Conservation (phyloP, 2,113 vertebrate genomes). For the Dendropsophus ebraccatus region DNA sequence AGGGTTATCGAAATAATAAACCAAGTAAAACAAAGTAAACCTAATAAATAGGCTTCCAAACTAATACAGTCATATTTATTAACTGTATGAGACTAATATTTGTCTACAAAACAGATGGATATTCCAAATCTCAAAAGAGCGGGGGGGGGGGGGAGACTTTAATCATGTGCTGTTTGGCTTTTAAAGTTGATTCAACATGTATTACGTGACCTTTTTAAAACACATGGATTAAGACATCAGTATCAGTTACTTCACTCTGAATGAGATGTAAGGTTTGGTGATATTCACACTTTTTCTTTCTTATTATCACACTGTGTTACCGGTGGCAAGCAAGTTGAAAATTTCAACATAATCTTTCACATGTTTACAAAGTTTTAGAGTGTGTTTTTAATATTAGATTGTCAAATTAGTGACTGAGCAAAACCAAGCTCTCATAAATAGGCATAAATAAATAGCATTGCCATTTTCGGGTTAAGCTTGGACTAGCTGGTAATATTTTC, state of each 20-base stretch:
- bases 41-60: too few species aligned
- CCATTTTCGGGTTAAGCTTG: too few species aligned
- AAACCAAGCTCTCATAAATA: too few species aligned
- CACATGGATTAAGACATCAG: not conserved
- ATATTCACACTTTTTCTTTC: not conserved
- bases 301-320: slow-evolving; percentile 5
- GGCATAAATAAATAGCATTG: too few species aligned
- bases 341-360: not conserved
- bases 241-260: not conserved
- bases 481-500: too few species aligned
- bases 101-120: too few species aligned
- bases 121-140: too few species aligned
- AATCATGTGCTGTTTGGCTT: not conserved
- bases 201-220: not conserved
- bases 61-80: too few species aligned
- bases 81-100: too few species aligned
- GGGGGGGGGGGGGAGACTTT: too few species aligned
- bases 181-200: not conserved
- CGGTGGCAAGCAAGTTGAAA: not conserved
- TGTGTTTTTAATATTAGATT: too few species aligned
- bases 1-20: not conserved
- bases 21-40: not conserved
- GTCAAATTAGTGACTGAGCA: too few species aligned
- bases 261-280: not conserved
- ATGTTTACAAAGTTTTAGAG: not conserved